Percentiles rank a stretch among this genome's conserved stretches.
These are phyloP conservation scores for Formica selysi DNA, from an alignment of 1,140 invertebrate species.

Conservation along the genomic window DNA sequence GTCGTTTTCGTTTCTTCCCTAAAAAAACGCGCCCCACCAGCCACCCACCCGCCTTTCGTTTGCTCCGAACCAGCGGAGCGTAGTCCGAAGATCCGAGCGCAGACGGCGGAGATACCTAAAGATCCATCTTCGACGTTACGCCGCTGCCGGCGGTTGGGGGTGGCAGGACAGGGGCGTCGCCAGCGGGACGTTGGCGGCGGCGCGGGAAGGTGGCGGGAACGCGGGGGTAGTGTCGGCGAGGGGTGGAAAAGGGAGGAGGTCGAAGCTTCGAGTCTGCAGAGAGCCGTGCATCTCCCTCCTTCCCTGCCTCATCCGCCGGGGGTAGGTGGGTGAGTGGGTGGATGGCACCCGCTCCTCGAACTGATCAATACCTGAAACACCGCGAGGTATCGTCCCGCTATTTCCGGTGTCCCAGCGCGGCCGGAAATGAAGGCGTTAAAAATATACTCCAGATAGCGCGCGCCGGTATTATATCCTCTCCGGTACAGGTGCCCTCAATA, in stretches of 20 bases:
- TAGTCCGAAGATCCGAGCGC: conserved; percentile 68
- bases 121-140: conserved; percentile 72
- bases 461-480: conserved; percentile 72
- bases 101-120: conserved; percentile 75
- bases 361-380: conserved; percentile 87
- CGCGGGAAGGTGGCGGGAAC: conserved; percentile 40
- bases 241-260: conserved; percentile 50
- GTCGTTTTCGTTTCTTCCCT: conserved; percentile 35
- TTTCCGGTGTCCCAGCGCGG: conserved; percentile 84
- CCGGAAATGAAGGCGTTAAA: conserved; percentile 86
- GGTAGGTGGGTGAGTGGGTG: conserved; percentile 63
- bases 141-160: conserved; percentile 48
- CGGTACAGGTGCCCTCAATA: conserved; percentile 67
- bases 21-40: conserved; percentile 37
- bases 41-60: conserved; percentile 55
- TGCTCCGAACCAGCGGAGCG: conserved; percentile 64
- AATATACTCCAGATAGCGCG: conserved; percentile 77
- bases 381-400: conserved; percentile 85
- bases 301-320: conserved; percentile 37
- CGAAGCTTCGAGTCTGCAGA: conserved; percentile 54
- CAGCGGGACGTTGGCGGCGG: conserved; percentile 35
- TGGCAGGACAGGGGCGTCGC: conserved; percentile 59
- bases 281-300: conserved; percentile 51
- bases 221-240: conserved; percentile 59
- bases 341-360: conserved; percentile 80